Evolutionary conservation across 2,888 invertebrate species (phyloP).

Genomic region (Eupsilia transversa): DNA sequence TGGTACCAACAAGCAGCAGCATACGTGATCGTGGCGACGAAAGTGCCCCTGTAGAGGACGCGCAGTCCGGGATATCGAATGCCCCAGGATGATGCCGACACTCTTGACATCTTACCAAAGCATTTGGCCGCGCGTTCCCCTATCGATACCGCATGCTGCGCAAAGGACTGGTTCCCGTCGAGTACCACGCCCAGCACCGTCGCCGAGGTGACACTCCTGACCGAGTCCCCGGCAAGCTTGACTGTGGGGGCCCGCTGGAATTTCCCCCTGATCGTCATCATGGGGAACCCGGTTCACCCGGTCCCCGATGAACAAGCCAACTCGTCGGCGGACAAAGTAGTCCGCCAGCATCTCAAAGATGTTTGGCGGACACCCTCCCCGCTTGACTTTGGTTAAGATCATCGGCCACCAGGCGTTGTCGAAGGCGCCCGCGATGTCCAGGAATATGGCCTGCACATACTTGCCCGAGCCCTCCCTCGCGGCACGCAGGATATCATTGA

Average conservation of each 20-base stretch:
- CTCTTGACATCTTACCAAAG: constrained; percentile 65
- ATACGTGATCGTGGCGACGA: constrained; percentile 30
- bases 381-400: constrained; percentile 61
- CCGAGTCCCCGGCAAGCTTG: constrained; percentile 8
- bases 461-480: background rate
- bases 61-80: constrained; percentile 27
- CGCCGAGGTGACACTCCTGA: constrained; percentile 3
- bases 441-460: constrained; percentile 63
- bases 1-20: constrained; percentile 20
- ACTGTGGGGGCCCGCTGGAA: constrained; percentile 24
- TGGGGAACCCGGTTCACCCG: constrained; percentile 3
- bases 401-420: constrained; percentile 74
- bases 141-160: constrained; percentile 47
- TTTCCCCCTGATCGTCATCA: too few species aligned
- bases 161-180: constrained; percentile 41
- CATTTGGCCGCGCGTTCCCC: constrained; percentile 55
- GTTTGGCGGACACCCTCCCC: constrained; percentile 58
- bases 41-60: constrained; percentile 17
- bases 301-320: constrained; percentile 45
- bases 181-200: constrained; percentile 54
- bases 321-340: constrained; percentile 61
- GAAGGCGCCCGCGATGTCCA: constrained; percentile 72
- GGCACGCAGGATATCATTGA: constrained; percentile 27
- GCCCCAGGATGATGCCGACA: constrained; percentile 66
- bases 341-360: constrained; percentile 60